Evolutionary conservation across 2,888 invertebrate genomes (phyloP).

Genomic region (Diarsia mendica): DNA sequence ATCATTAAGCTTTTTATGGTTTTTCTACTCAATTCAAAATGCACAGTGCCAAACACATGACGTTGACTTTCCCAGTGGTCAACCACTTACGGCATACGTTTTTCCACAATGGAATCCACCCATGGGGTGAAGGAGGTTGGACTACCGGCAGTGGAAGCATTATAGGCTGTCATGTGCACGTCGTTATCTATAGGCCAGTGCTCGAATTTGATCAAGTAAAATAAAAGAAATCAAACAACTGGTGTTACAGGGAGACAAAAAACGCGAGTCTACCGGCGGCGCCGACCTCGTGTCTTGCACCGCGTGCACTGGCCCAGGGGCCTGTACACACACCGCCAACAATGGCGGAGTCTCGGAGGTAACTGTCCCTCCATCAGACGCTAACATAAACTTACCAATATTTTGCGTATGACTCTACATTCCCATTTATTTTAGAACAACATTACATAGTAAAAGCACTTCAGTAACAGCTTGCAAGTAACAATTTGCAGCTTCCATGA

Average conservation of each 20-base stretch:
- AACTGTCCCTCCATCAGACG: conserved; percentile 70
- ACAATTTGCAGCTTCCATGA: conserved; percentile 41
- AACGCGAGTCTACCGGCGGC: conserved; percentile 94
- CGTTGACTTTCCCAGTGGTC: background rate
- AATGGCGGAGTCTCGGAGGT: conserved; percentile 97
- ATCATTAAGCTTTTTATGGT: no score
- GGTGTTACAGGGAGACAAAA: conserved; percentile 94
- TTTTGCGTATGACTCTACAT: conserved; percentile 59
- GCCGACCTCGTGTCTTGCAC: conserved; percentile 96
- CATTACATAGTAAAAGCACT: conserved; percentile 38
- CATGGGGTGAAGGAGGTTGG: background rate
- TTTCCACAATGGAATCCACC: background rate
- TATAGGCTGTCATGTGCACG: background rate
- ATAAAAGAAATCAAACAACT: conserved; percentile 49
- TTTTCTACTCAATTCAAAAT: background rate
- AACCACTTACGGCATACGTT: background rate
- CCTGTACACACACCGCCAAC: conserved; percentile 96
- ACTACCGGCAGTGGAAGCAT: background rate
- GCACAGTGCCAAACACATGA: background rate
- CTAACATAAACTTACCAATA: conserved; percentile 64
- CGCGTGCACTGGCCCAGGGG: conserved; percentile 93
- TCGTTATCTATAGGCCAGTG: conserved; percentile 28
- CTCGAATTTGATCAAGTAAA: conserved; percentile 48
- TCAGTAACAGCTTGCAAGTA: conserved; percentile 49
- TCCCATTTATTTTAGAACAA: conserved; percentile 47